Percentiles rank a stretch among this genome's conserved stretches.
These are phyloP conservation scores for Tokudaia muenninki DNA, from an alignment of 2,797 vertebrate genomes.

Conservation along the genomic window DNA sequence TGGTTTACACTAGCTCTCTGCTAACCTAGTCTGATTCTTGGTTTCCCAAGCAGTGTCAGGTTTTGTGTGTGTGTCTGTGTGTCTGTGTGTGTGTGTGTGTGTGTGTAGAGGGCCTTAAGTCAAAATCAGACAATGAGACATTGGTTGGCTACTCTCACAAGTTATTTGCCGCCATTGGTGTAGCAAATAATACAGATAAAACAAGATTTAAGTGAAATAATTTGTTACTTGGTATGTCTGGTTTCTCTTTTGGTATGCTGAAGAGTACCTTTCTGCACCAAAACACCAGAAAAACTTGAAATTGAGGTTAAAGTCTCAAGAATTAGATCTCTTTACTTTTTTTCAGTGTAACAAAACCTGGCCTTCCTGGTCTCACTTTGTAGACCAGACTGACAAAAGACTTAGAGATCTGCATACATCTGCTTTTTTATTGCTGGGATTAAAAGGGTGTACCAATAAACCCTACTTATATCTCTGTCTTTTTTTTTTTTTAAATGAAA, in stretches of 20 bases:
- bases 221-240: background rate
- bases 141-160: background rate
- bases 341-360: background rate
- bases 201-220: background rate
- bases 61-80: too few species aligned
- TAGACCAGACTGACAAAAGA: background rate
- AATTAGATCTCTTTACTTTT: background rate
- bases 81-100: too few species aligned
- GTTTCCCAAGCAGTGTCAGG: background rate
- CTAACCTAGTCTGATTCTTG: too few species aligned
- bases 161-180: background rate
- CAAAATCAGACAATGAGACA: background rate
- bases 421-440: background rate
- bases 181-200: background rate
- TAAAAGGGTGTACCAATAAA: background rate
- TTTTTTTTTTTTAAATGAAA: too few species aligned
- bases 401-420: background rate
- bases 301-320: background rate
- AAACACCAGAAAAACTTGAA: background rate
- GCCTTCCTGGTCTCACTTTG: background rate
- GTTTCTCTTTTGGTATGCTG: background rate
- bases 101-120: background rate
- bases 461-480: background rate
- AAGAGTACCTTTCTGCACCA: too few species aligned
- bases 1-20: background rate